phyloP scores from a whole-genome alignment of 2,888 invertebrate genomes.

The Dorcus hopei region DNA sequence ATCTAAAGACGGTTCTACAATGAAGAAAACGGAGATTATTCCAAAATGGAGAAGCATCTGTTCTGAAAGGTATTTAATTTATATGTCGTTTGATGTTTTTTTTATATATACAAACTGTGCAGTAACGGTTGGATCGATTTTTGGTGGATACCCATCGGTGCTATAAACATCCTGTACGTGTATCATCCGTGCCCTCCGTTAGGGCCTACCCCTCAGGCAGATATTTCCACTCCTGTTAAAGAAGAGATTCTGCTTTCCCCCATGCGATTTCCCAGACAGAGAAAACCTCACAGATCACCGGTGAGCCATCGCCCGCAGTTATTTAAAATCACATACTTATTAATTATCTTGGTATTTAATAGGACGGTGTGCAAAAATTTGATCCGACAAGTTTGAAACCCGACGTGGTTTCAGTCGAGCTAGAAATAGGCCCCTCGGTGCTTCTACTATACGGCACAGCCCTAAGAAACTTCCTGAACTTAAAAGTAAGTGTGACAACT shows the following conservation, averaged over 20 bases:
- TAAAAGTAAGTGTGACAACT: conserved; percentile 56
- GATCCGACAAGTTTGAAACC: conserved; percentile 82
- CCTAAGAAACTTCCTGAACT: conserved; percentile 81
- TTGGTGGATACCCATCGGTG: conserved; percentile 93
- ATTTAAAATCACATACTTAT: not conserved
- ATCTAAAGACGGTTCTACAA: conserved; percentile 65
- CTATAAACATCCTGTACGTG: conserved; percentile 83
- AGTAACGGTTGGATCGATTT: conserved; percentile 89
- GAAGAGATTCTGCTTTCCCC: conserved; percentile 90
- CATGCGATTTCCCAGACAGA: conserved; percentile 80
- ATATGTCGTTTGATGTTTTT: not conserved
- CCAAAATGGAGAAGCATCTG: conserved; percentile 83
- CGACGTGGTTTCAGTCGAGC: conserved; percentile 86
- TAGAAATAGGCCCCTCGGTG: conserved; percentile 93
- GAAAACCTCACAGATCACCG: conserved; percentile 42
- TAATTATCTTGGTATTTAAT: conserved; percentile 24
- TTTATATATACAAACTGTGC: not conserved
- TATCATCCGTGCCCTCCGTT: conserved; percentile 91
- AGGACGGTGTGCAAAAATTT: conserved; percentile 71
- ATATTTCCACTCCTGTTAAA: conserved; percentile 91
- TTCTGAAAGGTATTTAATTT: conserved; percentile 52
- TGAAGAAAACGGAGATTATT: conserved; percentile 54
- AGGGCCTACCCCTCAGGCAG: conserved; percentile 85
- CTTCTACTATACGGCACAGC: conserved; percentile 89
- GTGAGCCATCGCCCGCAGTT: conserved; percentile 14